These are phyloP conservation scores for Scaptomyza caliginosa DNA, from an alignment of 2,888 invertebrate species.

Conservation along the genomic window DNA sequence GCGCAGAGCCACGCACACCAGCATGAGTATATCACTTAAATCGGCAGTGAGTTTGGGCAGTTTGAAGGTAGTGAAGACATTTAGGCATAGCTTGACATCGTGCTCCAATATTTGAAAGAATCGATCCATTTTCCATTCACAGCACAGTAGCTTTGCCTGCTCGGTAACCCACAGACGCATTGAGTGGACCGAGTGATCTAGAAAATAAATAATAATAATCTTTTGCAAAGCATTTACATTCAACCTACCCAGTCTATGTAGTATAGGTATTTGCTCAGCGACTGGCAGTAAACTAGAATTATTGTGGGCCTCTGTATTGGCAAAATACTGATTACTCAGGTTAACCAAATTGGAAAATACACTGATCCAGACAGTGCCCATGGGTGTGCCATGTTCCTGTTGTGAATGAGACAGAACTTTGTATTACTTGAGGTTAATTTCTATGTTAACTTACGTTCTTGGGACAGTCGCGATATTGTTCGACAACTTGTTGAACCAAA, in stretches of 20 bases:
- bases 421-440: not conserved
- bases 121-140: constrained; percentile 90
- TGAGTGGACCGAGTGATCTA: constrained; percentile 92
- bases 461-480: constrained; percentile 66
- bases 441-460: constrained; percentile 60
- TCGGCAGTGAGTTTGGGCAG: constrained; percentile 85
- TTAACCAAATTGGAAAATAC: constrained; percentile 89
- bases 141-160: constrained; percentile 89
- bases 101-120: constrained; percentile 89
- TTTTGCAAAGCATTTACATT: not conserved
- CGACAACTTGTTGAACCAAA: constrained; percentile 63
- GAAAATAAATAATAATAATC: not conserved
- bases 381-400: constrained; percentile 79
- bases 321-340: constrained; percentile 88
- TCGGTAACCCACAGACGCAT: constrained; percentile 91
- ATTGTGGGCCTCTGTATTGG: constrained; percentile 88
- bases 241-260: constrained; percentile 81
- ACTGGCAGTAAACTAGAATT: constrained; percentile 91
- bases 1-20: constrained; percentile 92
- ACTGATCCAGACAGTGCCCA: constrained; percentile 82
- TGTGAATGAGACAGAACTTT: not conserved
- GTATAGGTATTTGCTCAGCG: constrained; percentile 92
- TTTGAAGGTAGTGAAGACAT: constrained; percentile 86
- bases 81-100: constrained; percentile 87
- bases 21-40: constrained; percentile 89